phyloP scores from a whole-genome alignment of 2,113 vertebrate genomes.

The Ariopsis seemanni region DNA sequence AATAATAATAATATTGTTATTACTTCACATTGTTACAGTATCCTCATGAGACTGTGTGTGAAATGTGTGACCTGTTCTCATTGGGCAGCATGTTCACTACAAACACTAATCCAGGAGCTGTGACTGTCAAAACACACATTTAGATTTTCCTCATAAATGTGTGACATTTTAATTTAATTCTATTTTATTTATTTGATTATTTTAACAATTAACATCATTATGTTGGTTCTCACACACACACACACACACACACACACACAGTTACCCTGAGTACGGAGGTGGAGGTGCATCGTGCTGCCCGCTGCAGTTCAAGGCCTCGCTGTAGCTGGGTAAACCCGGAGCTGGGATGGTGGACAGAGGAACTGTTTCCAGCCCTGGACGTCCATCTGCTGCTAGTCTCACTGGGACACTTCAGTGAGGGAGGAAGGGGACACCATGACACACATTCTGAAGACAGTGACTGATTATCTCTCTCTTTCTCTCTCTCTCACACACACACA shows the following conservation, averaged over 20 bases:
- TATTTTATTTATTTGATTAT: neutral
- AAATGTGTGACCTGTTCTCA: too few relatives aligned
- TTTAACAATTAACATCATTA: too few relatives aligned
- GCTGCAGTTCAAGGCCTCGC: slow-evolving; percentile 74
- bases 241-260: slow-evolving; percentile 19
- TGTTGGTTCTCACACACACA: neutral
- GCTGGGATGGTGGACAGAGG: slow-evolving; percentile 58
- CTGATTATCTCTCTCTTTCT: neutral
- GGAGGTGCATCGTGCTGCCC: slow-evolving; percentile 84
- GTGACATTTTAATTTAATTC: neutral
- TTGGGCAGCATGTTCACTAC: too few relatives aligned
- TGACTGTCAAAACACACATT: neutral
- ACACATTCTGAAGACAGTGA: slow-evolving; percentile 9
- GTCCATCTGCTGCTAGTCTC: slow-evolving; percentile 60
- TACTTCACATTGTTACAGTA: neutral
- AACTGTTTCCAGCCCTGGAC: slow-evolving; percentile 56
- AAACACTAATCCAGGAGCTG: too few relatives aligned
- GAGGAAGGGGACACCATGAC: slow-evolving; percentile 2
- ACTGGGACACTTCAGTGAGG: slow-evolving; percentile 61
- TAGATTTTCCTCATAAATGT: too few relatives aligned
- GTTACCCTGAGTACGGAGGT: slow-evolving; percentile 83
- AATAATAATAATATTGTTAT: neutral
- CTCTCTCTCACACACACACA: neutral
- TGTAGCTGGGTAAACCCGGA: slow-evolving; percentile 81
- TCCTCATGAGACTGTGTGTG: neutral